These are phyloP conservation scores for Diaphora mendica DNA, from an alignment of 2,888 invertebrate species.

Conservation along the genomic window DNA sequence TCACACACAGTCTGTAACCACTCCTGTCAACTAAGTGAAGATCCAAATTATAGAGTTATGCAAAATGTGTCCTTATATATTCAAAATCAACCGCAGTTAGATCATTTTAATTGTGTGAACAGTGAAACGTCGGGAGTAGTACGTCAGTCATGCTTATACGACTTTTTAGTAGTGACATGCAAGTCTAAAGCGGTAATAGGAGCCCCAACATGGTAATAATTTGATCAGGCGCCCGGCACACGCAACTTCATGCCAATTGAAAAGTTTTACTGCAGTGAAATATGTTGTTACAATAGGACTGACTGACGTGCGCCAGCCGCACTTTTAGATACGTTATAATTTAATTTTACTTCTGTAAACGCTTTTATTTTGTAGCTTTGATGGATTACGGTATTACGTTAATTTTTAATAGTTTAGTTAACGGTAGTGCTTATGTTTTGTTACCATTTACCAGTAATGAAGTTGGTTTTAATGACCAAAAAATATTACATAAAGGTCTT, in stretches of 20 bases:
- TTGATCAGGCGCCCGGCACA: conserved; percentile 79
- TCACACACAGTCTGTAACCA: conserved; percentile 73
- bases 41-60: conserved; percentile 45
- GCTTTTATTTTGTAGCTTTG: conserved; percentile 24
- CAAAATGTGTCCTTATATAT: conserved; percentile 48
- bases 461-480: not conserved
- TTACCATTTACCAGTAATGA: not conserved
- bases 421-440: not conserved
- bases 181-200: conserved; percentile 67
- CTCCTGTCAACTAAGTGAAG: conserved; percentile 76
- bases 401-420: conserved; percentile 8
- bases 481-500: not conserved
- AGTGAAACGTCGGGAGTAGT: conserved; percentile 38
- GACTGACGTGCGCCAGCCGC: conserved; percentile 57
- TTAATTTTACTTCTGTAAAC: conserved; percentile 43
- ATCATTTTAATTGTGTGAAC: conserved; percentile 52
- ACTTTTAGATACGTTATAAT: conserved; percentile 54
- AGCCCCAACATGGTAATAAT: conserved; percentile 83
- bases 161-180: conserved; percentile 56
- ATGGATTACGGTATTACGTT: conserved; percentile 38
- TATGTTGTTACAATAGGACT: conserved; percentile 55
- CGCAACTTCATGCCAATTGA: conserved; percentile 77
- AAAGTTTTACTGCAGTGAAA: conserved; percentile 77
- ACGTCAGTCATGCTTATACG: conserved; percentile 49
- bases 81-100: conserved; percentile 42